A percentile compares a stretch with the other conserved stretches of the same genome.
Evolutionary conservation across 1,140 invertebrate genomes (phyloP).

Genomic region (Papilio helenus): DNA sequence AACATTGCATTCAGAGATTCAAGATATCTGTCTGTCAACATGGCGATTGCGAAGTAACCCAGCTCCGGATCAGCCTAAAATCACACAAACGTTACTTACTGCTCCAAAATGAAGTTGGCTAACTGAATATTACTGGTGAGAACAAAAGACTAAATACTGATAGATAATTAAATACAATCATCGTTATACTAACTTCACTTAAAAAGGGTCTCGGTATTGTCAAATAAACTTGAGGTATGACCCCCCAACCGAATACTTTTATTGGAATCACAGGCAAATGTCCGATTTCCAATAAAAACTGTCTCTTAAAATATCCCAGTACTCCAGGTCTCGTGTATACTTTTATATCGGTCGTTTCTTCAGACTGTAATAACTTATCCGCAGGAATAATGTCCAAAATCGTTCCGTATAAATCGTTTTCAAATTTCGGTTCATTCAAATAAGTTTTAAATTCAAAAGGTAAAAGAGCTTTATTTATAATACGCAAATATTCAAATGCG

Average conservation of each 20-base stretch:
- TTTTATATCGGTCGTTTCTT: conserved; percentile 62
- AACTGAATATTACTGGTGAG: not conserved
- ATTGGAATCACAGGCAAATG: conserved; percentile 70
- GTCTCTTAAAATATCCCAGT: conserved; percentile 66
- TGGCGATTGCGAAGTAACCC: conserved; percentile 67
- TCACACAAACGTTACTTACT: not conserved
- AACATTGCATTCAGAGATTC: conserved; percentile 65
- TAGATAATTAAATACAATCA: conserved; percentile 38
- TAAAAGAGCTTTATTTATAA: conserved; percentile 65
- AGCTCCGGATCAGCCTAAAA: conserved; percentile 55
- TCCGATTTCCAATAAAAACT: conserved; percentile 71
- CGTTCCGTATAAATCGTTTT: conserved; percentile 63
- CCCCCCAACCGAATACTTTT: conserved; percentile 75
- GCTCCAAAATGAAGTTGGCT: not conserved
- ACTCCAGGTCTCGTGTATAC: conserved; percentile 69
- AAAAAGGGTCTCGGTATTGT: conserved; percentile 58
- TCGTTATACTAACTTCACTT: conserved; percentile 52
- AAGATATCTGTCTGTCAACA: conserved; percentile 68
- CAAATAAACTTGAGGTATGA: conserved; percentile 74
- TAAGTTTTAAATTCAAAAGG: conserved; percentile 74
- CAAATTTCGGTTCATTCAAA: conserved; percentile 60
- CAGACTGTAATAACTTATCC: conserved; percentile 61
- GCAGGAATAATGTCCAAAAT: conserved; percentile 65
- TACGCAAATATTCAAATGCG: conserved; percentile 62
- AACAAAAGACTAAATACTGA: not conserved